Conservation (phyloP, 2,888 invertebrate genomes). For the Leucozona laternaria region DNA sequence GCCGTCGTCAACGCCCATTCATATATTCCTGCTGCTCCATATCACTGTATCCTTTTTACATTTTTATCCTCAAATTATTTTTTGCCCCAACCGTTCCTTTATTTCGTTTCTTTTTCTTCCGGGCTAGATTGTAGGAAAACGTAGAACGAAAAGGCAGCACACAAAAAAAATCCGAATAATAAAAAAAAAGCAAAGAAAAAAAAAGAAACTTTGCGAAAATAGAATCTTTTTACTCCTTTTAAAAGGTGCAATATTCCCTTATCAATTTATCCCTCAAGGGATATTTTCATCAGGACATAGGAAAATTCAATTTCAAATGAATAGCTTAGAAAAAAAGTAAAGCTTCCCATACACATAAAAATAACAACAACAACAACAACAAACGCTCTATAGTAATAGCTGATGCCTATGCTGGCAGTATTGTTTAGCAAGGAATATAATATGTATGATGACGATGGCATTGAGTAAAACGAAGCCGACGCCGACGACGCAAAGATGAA, state of each 20-base stretch:
- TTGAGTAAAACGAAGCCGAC: slow-evolving; percentile 20
- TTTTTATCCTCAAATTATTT: slow-evolving; percentile 73
- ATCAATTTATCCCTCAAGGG: slow-evolving; percentile 74
- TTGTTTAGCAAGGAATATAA: neutral
- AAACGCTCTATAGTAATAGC: slow-evolving; percentile 38
- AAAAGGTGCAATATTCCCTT: slow-evolving; percentile 75
- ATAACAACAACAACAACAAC: slow-evolving; percentile 45
- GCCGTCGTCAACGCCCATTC: neutral
- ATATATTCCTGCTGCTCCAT: slow-evolving; percentile 37
- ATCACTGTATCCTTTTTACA: slow-evolving; percentile 61
- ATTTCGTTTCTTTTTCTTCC: slow-evolving; percentile 12
- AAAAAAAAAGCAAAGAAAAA: slow-evolving; percentile 16
- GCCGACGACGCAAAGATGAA: slow-evolving; percentile 6
- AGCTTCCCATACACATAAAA: slow-evolving; percentile 51
- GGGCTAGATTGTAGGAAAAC: slow-evolving; percentile 33
- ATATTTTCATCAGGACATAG: slow-evolving; percentile 74
- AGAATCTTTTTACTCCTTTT: slow-evolving; percentile 73
- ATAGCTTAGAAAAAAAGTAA: slow-evolving; percentile 56
- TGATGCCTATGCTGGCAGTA: slow-evolving; percentile 5
- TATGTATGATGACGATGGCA: slow-evolving; percentile 3
- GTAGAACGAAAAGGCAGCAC: slow-evolving; percentile 14
- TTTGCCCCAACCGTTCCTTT: slow-evolving; percentile 29
- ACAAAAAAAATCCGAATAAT: neutral
- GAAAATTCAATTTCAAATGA: slow-evolving; percentile 76
- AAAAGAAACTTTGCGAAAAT: slow-evolving; percentile 59